A percentile compares a stretch with the other conserved stretches of the same genome.
These are phyloP conservation scores for Pemphigus obesinymphae DNA, from an alignment of 1,140 invertebrate genomes.

Conservation along the genomic window DNA sequence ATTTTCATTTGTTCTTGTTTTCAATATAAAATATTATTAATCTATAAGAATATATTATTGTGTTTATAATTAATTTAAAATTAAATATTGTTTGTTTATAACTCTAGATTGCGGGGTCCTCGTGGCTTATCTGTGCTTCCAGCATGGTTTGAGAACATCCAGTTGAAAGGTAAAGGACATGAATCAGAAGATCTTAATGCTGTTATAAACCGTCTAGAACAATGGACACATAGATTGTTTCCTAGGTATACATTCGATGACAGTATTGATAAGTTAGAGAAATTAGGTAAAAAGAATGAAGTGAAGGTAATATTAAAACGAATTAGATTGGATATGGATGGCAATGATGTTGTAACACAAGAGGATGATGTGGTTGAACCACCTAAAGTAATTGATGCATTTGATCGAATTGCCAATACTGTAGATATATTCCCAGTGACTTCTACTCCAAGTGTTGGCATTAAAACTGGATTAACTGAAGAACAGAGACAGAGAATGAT, in stretches of 20 bases:
- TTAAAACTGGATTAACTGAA: conserved; percentile 43
- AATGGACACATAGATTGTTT: conserved; percentile 87
- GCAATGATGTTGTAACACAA: neutral
- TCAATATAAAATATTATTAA: too few species aligned
- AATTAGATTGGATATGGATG: conserved; percentile 28
- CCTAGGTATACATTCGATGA: conserved; percentile 62
- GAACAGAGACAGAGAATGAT: conserved; percentile 47
- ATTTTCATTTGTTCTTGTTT: too few species aligned
- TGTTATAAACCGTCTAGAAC: conserved; percentile 77
- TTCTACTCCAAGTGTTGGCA: neutral
- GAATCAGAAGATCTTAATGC: conserved; percentile 77
- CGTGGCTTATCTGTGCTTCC: conserved; percentile 74
- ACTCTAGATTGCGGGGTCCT: conserved; percentile 60
- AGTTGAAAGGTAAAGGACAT: conserved; percentile 77
- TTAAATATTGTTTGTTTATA: neutral
- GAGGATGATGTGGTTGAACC: neutral
- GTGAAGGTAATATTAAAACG: conserved; percentile 42
- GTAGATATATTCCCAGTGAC: conserved; percentile 23
- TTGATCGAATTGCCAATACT: conserved; percentile 13
- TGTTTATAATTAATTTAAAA: neutral
- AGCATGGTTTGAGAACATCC: conserved; percentile 73
- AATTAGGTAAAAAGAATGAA: conserved; percentile 44
- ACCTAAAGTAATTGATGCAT: neutral
- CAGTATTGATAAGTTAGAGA: conserved; percentile 43
- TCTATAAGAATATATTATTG: neutral